Percentiles rank a stretch among this genome's conserved stretches.
These are phyloP conservation scores for Procavia capensis DNA, from an alignment of 2,113 vertebrate genomes.

Conservation along the genomic window DNA sequence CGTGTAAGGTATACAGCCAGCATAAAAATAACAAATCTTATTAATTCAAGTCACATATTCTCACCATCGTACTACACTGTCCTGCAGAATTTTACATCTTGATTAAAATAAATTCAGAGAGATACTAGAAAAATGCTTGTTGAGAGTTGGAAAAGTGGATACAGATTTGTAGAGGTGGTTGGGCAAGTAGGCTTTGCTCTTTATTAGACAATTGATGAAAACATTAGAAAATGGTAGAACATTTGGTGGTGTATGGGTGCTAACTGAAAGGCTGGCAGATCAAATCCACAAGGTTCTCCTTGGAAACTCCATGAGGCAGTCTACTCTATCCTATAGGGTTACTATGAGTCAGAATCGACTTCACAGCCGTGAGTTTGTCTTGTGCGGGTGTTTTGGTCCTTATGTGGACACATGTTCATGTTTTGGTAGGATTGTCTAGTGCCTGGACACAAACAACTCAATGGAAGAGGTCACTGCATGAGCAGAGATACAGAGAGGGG, in stretches of 20 bases:
- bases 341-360: no score
- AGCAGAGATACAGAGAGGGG: not conserved
- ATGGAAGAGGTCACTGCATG: not conserved
- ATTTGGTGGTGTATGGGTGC: no score
- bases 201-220: not conserved
- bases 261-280: no score
- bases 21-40: not conserved
- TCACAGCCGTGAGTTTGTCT: no score
- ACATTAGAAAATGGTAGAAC: not conserved
- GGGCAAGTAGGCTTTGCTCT: not conserved
- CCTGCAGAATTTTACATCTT: not conserved
- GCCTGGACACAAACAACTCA: not conserved
- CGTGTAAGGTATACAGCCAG: not conserved
- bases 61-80: not conserved
- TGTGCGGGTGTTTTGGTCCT: no score
- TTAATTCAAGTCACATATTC: not conserved
- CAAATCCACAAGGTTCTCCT: no score
- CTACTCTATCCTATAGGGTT: no score
- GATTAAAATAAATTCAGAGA: not conserved
- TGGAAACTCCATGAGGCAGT: no score
- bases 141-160: not conserved
- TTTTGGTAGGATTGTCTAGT: not conserved
- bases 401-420: not conserved
- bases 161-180: not conserved
- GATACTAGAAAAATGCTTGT: not conserved